Evolutionary conservation across 2,888 invertebrate genomes (phyloP).

Genomic region (Troides oblongomaculatus): DNA sequence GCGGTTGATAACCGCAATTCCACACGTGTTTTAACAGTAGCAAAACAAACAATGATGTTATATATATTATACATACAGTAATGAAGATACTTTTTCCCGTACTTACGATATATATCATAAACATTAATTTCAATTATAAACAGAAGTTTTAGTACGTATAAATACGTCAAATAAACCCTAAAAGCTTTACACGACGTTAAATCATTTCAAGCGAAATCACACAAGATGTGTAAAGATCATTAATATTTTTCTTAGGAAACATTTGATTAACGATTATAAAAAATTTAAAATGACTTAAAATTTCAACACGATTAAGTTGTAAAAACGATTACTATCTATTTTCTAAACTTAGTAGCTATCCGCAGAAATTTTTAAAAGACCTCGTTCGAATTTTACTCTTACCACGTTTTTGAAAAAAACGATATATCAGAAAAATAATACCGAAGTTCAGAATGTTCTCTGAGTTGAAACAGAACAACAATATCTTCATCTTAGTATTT

Average conservation of each 20-base stretch:
- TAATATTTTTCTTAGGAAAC: too few relatives aligned
- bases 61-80: not conserved
- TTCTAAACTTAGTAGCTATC: too few relatives aligned
- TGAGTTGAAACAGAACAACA: not conserved
- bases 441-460: too few relatives aligned
- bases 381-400: too few relatives aligned
- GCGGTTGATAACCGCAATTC: constrained; percentile 28
- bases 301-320: too few relatives aligned
- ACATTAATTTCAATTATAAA: not conserved
- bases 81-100: not conserved
- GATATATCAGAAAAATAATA: too few relatives aligned
- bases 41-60: constrained; percentile 15
- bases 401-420: too few relatives aligned
- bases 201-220: not conserved
- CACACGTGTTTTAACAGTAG: constrained; percentile 27
- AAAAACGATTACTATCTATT: too few relatives aligned
- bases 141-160: not conserved
- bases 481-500: not conserved
- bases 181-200: not conserved
- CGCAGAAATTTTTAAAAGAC: too few relatives aligned
- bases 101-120: not conserved
- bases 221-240: too few relatives aligned
- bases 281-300: too few relatives aligned
- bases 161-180: not conserved
- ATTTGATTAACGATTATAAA: too few relatives aligned